phyloP scores from a whole-genome alignment of 2,797 vertebrate species.

The Ispidina picta region DNA sequence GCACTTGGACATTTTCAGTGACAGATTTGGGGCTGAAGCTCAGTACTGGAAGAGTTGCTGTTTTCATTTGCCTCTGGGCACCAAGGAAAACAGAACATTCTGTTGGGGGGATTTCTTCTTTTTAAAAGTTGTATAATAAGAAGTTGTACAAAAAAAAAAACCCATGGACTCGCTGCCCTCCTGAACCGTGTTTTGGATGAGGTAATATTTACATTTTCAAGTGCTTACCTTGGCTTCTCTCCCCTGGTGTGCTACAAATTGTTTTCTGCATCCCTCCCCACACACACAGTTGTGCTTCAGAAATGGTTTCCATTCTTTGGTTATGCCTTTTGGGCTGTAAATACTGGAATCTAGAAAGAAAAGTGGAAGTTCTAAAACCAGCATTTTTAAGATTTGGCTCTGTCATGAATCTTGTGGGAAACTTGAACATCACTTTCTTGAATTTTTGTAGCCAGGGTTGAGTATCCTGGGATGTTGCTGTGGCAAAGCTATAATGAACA shows the following conservation, averaged over 20 bases:
- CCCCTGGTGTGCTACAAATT: not conserved
- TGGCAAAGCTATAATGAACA: not conserved
- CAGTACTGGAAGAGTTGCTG: not conserved
- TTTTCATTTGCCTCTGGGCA: not conserved
- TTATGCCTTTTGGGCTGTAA: not conserved
- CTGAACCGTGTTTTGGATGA: constrained; percentile 4
- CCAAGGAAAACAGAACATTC: not conserved
- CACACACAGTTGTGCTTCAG: constrained; percentile 1
- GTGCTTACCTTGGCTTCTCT: constrained; percentile 25
- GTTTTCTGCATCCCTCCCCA: constrained; percentile 1
- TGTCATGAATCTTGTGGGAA: not conserved
- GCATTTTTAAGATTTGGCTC: not conserved
- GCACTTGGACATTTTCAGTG: not conserved
- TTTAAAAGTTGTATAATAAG: not conserved
- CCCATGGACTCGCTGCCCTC: not conserved
- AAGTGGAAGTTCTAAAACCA: not conserved
- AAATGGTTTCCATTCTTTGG: not conserved
- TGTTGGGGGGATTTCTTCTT: not conserved
- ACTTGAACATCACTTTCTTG: not conserved
- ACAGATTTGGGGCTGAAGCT: not conserved
- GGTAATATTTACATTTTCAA: constrained; percentile 22
- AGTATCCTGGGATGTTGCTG: not conserved
- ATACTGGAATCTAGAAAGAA: not conserved
- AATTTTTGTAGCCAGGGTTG: not conserved
- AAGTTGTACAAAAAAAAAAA: not conserved